Percentiles rank a stretch among this genome's conserved stretches.
Conservation (phyloP, 2,888 invertebrate genomes). For the Resseliella maxima region DNA sequence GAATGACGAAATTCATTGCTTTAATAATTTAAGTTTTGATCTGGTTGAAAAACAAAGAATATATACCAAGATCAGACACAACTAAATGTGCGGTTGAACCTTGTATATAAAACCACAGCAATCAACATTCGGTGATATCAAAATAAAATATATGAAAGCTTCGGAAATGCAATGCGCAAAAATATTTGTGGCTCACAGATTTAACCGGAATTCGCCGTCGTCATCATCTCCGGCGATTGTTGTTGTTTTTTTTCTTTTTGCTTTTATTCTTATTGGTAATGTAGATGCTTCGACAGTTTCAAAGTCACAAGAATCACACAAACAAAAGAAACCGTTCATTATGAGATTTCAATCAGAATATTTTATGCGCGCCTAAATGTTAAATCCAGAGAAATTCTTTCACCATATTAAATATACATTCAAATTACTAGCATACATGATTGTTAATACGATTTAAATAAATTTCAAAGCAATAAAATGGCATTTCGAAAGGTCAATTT, state of each 20-base stretch:
- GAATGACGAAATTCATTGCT: not conserved
- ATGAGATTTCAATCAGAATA: not conserved
- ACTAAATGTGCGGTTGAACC: conserved; percentile 37
- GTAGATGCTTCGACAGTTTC: not conserved
- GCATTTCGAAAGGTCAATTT: conserved; percentile 38
- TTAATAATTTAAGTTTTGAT: not conserved
- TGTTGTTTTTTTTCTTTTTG: not conserved
- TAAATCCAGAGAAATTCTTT: conserved; percentile 35
- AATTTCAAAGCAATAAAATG: conserved; percentile 31
- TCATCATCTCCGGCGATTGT: not conserved
- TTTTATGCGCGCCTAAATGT: conserved; percentile 4
- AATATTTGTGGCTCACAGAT: conserved; percentile 37
- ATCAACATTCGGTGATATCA: conserved; percentile 37
- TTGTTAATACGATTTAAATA: conserved; percentile 31
- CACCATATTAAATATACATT: conserved; percentile 6
- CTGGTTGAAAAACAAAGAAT: not conserved
- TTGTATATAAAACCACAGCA: not conserved
- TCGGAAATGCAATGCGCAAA: not conserved
- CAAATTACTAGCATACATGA: not conserved
- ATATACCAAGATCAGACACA: not conserved
- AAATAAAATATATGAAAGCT: not conserved
- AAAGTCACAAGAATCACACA: not conserved
- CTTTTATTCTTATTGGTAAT: not conserved
- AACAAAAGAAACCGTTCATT: conserved; percentile 37
- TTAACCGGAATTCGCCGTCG: conserved; percentile 1